These are phyloP conservation scores for Chondrilla cf. caribensis DNA, from an alignment of 37 sponge, comb jelly and placozoan genomes.

Conservation along the genomic window DNA sequence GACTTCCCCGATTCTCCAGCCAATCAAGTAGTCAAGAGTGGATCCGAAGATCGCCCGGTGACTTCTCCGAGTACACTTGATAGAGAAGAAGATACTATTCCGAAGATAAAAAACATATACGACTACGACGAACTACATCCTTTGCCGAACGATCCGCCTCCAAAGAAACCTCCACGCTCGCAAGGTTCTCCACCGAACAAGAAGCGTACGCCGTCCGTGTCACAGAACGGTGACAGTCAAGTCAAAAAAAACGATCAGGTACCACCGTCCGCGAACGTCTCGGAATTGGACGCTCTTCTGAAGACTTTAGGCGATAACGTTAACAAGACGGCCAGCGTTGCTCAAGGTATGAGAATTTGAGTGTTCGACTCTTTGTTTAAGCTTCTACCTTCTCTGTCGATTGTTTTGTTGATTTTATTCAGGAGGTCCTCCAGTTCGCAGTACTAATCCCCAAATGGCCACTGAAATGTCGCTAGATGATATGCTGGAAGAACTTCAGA, in stretches of 20 bases:
- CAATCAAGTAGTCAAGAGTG: too few species aligned
- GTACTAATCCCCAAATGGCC: not conserved
- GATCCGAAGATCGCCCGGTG: too few species aligned
- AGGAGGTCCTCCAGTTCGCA: not conserved
- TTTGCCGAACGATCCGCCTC: not conserved
- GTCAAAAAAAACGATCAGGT: not conserved
- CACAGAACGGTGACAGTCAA: not conserved
- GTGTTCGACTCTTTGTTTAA: too few species aligned
- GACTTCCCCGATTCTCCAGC: not conserved
- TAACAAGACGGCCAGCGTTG: not conserved
- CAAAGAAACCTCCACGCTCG: constrained; percentile 3
- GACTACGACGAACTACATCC: constrained; percentile 8
- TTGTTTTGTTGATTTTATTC: too few species aligned
- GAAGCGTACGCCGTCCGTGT: not conserved
- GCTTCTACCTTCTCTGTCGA: too few species aligned
- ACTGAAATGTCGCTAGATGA: constrained; percentile 43
- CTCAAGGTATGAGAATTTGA: not conserved
- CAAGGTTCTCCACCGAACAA: not conserved
- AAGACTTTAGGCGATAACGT: constrained; percentile 17
- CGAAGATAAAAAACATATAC: constrained; percentile 13
- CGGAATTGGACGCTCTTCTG: constrained; percentile 47
- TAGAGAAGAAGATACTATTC: not conserved
- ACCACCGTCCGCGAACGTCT: constrained; percentile 26
- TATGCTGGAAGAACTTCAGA: constrained; percentile 70
- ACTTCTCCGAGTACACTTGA: too few species aligned